Percentiles rank a stretch among this genome's conserved stretches.
Evolutionary conservation across 2,797 vertebrate genomes (phyloP).

Genomic region (Apogon hyalosoma): DNA sequence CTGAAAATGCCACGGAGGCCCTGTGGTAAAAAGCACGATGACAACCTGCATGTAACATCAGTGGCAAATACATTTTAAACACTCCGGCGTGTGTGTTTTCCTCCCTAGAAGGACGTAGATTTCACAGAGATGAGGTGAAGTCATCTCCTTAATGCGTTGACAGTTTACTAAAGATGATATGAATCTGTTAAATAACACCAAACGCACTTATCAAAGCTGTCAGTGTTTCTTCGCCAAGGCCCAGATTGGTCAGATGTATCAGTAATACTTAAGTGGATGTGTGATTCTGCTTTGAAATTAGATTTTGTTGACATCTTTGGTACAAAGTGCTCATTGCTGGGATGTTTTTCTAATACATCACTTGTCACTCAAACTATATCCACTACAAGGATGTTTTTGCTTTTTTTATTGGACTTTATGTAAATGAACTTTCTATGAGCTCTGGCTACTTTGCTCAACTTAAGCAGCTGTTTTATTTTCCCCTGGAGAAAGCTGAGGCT

Average conservation of each 20-base stretch:
- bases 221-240: conserved; percentile 52
- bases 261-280: conserved; percentile 42
- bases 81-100: conserved; percentile 22
- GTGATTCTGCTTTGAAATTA: conserved; percentile 51
- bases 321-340: conserved; percentile 38
- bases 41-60: conserved; percentile 37
- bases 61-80: neutral
- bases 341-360: conserved; percentile 30
- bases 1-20: conserved; percentile 57
- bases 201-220: conserved; percentile 71
- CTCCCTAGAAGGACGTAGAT: conserved; percentile 29
- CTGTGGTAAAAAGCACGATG: neutral
- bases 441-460: conserved; percentile 25
- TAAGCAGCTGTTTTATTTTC: conserved; percentile 11
- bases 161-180: conserved; percentile 67
- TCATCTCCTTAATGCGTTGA: conserved; percentile 31
- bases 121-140: conserved; percentile 59
- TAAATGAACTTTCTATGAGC: conserved; percentile 14
- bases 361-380: conserved; percentile 48
- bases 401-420: conserved; percentile 4
- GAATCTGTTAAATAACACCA: conserved; percentile 64
- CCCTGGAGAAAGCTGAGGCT: conserved; percentile 13
- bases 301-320: conserved; percentile 48
- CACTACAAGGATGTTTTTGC: neutral
- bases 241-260: conserved; percentile 58